Conservation (phyloP, 2,888 invertebrate species). For the Sipha maydis region DNA sequence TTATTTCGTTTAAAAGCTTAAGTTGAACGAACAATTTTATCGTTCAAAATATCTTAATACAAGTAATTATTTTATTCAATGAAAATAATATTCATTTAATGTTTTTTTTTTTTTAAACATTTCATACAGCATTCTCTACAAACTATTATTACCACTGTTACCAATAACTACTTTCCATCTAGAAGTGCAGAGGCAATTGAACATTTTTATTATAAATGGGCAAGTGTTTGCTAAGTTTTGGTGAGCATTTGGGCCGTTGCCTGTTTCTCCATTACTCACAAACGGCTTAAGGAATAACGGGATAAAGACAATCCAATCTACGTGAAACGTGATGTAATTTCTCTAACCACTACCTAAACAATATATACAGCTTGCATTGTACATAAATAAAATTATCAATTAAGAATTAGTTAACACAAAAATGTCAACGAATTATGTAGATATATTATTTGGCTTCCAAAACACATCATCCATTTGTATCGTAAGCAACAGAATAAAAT, state of each 20-base stretch:
- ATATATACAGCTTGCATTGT: not conserved
- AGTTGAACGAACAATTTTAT: not conserved
- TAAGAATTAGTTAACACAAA: not conserved
- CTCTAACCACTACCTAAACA: conserved; percentile 46
- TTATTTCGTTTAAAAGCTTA: not conserved
- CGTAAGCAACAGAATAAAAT: not conserved
- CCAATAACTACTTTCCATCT: conserved; percentile 19
- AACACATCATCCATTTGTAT: not conserved
- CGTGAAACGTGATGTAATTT: conserved; percentile 57
- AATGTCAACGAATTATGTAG: not conserved
- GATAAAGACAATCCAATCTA: conserved; percentile 54
- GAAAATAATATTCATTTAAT: not conserved
- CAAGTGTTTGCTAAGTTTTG: conserved; percentile 46
- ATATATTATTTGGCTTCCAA: not conserved
- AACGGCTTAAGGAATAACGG: conserved; percentile 41
- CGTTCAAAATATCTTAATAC: not conserved
- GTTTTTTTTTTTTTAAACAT: not conserved
- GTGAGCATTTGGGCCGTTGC: conserved; percentile 28
- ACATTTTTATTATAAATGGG: conserved; percentile 52
- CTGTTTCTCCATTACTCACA: conserved; percentile 53
- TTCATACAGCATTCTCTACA: not conserved
- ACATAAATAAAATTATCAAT: conserved; percentile 26
- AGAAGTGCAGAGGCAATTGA: conserved; percentile 27
- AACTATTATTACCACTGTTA: not conserved
- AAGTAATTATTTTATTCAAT: not conserved